Base-by-base conservation (phyloP, 2,888 invertebrate genomes). In the Alviniconcha strummeri region DNA sequence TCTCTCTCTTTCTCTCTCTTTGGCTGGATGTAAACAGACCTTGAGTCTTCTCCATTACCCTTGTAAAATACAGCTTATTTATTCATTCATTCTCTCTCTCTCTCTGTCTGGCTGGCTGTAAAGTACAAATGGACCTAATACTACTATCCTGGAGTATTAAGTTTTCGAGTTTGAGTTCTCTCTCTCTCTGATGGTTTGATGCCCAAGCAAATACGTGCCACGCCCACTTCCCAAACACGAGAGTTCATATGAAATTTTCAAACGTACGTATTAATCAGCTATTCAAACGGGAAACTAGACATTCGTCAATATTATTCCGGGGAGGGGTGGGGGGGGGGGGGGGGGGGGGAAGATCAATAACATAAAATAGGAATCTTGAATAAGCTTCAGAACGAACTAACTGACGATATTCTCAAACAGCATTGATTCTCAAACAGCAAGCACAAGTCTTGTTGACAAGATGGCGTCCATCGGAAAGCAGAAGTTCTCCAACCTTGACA, bases 401-500 rank as follows among this genome's bases (percentile, higher is more conserved):
- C 36, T 36, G 36, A 36, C 36, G 36, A 36, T 36, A 36, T 36
- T 36, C 36, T 36, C 36, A 36, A 36, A 36, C 0, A 36, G 36
- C 36, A 36, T 36, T 36, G 36, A 36, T 36, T 36, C 36, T 36
- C 36, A 36, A 36, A 36, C 36, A 36, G 36, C 36, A 36, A 36
- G 36, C 36, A 36, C 36, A 36, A 36, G 36, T 67, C 72, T 77
- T 17, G 80, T 78, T 67, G 78, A 52, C 75, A 89, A 88, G 67
- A 90, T 90, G 90, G 86, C 90, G 81, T 86, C 89, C 13, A 80
- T 88, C 69, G 85, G 86, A 77, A 88, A 88, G 84, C 89, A 88
- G 83, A 96, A 96, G 92, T 95, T 96, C 0, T 97, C 96, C 87
- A 97, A 98, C 90, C 95, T 98, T 52, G 98, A 98, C 93, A 97